Evolutionary conservation across 2,888 invertebrate species (phyloP).

Genomic region (Cheilosia impressa): DNA sequence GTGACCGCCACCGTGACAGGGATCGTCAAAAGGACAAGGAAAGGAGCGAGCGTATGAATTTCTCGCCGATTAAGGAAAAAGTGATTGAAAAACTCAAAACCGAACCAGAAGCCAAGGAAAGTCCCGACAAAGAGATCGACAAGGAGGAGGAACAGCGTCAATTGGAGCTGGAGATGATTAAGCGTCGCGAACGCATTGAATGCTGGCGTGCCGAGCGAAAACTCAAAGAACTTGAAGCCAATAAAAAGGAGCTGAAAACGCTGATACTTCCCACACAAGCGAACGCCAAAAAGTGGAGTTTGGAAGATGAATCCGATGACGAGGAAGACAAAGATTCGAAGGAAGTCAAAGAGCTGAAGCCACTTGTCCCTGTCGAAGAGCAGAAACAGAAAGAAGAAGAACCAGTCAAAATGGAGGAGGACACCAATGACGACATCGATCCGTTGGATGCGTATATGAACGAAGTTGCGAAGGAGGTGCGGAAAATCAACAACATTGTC

Average conservation of each 20-base stretch:
- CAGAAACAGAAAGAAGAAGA: conserved; percentile 82
- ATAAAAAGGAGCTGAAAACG: conserved; percentile 90
- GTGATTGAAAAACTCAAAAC: conserved; percentile 78
- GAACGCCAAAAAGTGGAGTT: conserved; percentile 93
- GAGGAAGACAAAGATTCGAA: conserved; percentile 86
- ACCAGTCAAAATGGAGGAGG: conserved; percentile 82
- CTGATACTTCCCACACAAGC: conserved; percentile 84
- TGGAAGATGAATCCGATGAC: conserved; percentile 98
- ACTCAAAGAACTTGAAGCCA: conserved; percentile 92
- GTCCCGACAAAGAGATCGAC: conserved; percentile 85
- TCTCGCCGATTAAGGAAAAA: conserved; percentile 76
- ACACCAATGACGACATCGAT: conserved; percentile 92
- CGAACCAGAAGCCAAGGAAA: conserved; percentile 77
- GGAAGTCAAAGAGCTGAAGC: conserved; percentile 79
- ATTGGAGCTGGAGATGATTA: conserved; percentile 97
- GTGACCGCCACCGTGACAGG: conserved; percentile 85
- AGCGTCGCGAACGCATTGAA: conserved; percentile 96
- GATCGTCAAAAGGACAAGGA: conserved; percentile 77
- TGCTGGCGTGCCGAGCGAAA: conserved; percentile 97
- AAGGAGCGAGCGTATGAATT: conserved; percentile 65
- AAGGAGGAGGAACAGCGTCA: conserved; percentile 95
- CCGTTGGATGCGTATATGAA: conserved; percentile 99
- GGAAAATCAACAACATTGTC: conserved; percentile 82
- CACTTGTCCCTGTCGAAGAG: conserved; percentile 21
- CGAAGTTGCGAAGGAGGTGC: conserved; percentile 87